Evolutionary conservation across 92 coral and sea anemone species (phyloP).

Genomic region (Porites divaricata): DNA sequence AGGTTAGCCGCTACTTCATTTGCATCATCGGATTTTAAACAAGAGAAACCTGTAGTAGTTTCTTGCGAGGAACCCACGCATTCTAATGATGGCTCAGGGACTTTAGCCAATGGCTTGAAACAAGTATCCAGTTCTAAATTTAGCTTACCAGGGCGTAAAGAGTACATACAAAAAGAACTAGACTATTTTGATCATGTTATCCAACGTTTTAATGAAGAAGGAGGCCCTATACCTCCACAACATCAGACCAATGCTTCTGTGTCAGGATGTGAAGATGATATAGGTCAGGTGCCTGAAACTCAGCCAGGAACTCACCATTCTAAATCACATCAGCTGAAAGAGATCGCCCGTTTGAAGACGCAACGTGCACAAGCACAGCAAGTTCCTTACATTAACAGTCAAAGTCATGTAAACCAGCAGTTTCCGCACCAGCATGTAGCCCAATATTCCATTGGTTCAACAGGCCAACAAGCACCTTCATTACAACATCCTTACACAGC

Average conservation of each 20-base stretch:
- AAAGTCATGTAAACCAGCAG: conserved; percentile 32
- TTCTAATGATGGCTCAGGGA: conserved; percentile 22
- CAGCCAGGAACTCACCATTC: conserved; percentile 45
- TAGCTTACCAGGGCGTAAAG: conserved; percentile 45
- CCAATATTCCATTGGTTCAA: conserved; percentile 20
- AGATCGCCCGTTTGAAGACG: conserved; percentile 79
- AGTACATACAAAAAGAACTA: conserved; percentile 67
- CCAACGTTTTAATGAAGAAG: conserved; percentile 51
- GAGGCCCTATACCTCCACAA: conserved; percentile 21
- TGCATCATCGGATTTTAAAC: conserved; percentile 79
- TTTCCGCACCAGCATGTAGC: conserved; percentile 15
- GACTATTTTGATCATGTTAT: conserved; percentile 81
- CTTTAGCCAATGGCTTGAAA: conserved; percentile 31
- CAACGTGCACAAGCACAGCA: conserved; percentile 62
- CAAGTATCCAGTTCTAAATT: neutral
- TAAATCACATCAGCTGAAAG: conserved; percentile 77
- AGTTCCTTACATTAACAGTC: conserved; percentile 32
- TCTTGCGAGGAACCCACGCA: conserved; percentile 48
- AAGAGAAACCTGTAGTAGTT: conserved; percentile 47
- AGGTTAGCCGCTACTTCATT: conserved; percentile 55
- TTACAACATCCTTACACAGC: conserved; percentile 29
- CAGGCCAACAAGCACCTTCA: conserved; percentile 29
- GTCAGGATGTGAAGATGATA: conserved; percentile 38
- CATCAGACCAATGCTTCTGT: conserved; percentile 16
- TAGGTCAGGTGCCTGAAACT: conserved; percentile 35